phyloP scores from a whole-genome alignment of 2,888 invertebrate genomes.

The Cosmorhoe ocellata region DNA sequence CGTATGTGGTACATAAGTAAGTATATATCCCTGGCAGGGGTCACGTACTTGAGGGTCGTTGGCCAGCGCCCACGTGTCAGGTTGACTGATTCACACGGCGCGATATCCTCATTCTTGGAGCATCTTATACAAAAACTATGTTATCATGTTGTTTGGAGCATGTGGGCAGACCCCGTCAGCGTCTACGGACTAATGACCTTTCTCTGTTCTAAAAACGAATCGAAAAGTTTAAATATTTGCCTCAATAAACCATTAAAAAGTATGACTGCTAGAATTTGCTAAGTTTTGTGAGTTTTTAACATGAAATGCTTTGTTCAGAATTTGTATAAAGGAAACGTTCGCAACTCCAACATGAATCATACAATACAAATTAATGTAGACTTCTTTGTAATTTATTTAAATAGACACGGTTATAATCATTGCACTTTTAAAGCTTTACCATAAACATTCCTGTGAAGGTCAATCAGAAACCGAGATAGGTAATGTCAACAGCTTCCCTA shows the following conservation, averaged over 20 bases:
- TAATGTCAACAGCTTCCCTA: constrained; percentile 49
- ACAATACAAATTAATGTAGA: constrained; percentile 3
- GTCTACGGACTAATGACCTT: constrained; percentile 35
- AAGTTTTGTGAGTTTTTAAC: constrained; percentile 4
- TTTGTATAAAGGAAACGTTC: constrained; percentile 5
- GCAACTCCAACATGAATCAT: constrained; percentile 16
- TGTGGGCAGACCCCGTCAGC: constrained; percentile 41
- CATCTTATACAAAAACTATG: constrained; percentile 46
- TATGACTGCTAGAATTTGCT: not conserved
- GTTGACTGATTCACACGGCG: constrained; percentile 49
- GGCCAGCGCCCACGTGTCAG: constrained; percentile 43
- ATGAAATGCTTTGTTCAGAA: not conserved
- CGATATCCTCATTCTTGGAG: constrained; percentile 41
- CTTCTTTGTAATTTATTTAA: constrained; percentile 23
- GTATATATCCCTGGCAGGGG: constrained; percentile 1
- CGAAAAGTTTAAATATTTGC: not conserved
- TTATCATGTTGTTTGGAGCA: constrained; percentile 28
- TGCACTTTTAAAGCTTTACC: constrained; percentile 35
- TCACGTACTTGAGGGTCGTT: constrained; percentile 35
- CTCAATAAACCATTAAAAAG: constrained; percentile 4
- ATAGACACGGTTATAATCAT: constrained; percentile 36
- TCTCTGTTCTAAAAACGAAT: constrained; percentile 5
- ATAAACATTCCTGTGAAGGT: constrained; percentile 46
- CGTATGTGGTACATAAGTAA: no score
- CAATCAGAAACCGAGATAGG: constrained; percentile 46